Percentiles rank a stretch among this genome's conserved stretches.
Evolutionary conservation across 2,888 invertebrate genomes (phyloP).

Genomic region (Melanchra persicariae): DNA sequence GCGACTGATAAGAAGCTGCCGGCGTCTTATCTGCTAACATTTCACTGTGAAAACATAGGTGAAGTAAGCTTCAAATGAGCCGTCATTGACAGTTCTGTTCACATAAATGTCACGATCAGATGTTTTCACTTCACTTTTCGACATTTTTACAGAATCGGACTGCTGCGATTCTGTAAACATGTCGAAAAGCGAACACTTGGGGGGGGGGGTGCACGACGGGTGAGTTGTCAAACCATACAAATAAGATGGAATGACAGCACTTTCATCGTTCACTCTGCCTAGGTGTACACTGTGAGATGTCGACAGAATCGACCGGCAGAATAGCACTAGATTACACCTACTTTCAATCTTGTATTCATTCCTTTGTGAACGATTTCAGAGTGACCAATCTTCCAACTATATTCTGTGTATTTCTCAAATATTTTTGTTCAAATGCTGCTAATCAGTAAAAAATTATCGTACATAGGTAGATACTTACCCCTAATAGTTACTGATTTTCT

Average conservation of each 20-base stretch:
- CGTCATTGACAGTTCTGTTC: not conserved
- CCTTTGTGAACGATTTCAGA: constrained; percentile 1
- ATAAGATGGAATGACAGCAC: no score
- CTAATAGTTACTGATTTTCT: constrained; percentile 6
- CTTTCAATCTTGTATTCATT: constrained; percentile 27
- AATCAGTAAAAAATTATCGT: no score
- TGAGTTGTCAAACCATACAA: no score
- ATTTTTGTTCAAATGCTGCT: not conserved
- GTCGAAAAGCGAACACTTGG: no score
- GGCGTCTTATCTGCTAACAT: not conserved
- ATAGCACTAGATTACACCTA: not conserved
- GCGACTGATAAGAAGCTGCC: constrained; percentile 4
- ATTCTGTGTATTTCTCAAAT: constrained; percentile 7
- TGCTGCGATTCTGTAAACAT: no score
- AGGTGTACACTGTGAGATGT: no score
- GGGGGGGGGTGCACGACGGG: no score
- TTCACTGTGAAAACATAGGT: not conserved
- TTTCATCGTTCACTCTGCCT: no score
- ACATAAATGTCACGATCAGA: not conserved
- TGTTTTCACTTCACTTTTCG: no score
- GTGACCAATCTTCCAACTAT: no score
- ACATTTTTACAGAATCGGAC: not conserved
- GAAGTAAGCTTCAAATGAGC: not conserved
- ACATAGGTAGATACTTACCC: not conserved
- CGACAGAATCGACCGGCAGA: no score